Base-by-base conservation (phyloP, 2,113 vertebrate species). In the Struthio camelus region DNA sequence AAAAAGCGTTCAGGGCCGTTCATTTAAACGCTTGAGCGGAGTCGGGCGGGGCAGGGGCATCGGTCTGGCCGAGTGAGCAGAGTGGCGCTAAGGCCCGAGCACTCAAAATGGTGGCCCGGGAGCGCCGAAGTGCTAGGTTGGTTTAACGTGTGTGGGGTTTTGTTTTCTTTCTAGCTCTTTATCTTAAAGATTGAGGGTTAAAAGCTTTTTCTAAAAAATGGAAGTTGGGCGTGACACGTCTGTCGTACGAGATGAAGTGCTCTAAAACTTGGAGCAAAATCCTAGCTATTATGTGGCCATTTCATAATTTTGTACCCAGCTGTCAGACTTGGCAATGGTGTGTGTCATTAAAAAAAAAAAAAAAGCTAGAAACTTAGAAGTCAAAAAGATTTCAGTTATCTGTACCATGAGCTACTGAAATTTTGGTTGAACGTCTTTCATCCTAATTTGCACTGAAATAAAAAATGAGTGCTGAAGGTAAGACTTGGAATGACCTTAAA, bases 1-100 rank as follows among this genome's bases (percentile, higher is more conserved):
- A 19, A 78, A 66, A 3, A 12, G 32, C 22, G 11, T 25, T 5
- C 20, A 4, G 65, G 19, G 23, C 15, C 53, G 38, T 32, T 72
- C 28, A 1, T 38, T 48, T 8, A 61, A 34, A 27, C 10, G 20
- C 51, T 42, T n/a, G 36, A 48, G 28, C 6, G 17, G 36, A 34
- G 14, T 34, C 1, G 3, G 25, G 87, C 28, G 24, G n/a, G 32
- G 59, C 58, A 53, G 34, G 11, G 2, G 1, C 32, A 17, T 27
- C 17, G 18, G 28, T 24, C 42, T 32, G 36, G 36, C 11, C 8
- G 6, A 11, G n/a, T n/a, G 11, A 25, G 56, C 17, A 17, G 30
- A 20, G 56, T 17, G 30, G 14, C 10, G 50, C 6, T 0, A 0
- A 3, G 12, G 38, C 51, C 51, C 2, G 67, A 32, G 23, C 1